Conservation (phyloP, 2,888 invertebrate species). For the Thysanoteuthis rhombus region DNA sequence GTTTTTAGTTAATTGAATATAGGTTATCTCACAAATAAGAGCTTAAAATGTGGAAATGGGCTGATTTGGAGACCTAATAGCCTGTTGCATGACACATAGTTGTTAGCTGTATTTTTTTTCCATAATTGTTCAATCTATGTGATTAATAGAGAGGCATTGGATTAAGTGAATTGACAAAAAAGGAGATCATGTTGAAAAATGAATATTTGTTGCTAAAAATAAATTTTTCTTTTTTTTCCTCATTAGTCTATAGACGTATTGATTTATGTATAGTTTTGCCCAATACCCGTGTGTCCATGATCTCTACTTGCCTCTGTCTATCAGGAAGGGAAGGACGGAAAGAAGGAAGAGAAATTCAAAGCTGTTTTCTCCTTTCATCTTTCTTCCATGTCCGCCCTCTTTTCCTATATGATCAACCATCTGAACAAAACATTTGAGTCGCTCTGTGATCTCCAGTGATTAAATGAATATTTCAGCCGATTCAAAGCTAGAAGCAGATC, state of each 20-base stretch:
- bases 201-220: too few species aligned
- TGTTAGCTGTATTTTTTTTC: too few species aligned
- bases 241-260: not conserved
- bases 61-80: too few species aligned
- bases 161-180: too few species aligned
- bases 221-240: too few species aligned
- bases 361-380: not conserved
- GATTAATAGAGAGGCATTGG: too few species aligned
- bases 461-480: not conserved
- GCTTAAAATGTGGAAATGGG: too few species aligned
- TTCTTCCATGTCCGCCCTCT: not conserved
- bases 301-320: not conserved
- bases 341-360: not conserved
- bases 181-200: too few species aligned
- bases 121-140: too few species aligned
- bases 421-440: not conserved
- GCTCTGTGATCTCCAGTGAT: not conserved
- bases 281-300: not conserved
- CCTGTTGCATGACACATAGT: too few species aligned
- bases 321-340: not conserved
- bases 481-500: not conserved
- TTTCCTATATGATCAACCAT: not conserved
- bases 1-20: too few species aligned
- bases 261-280: not conserved
- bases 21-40: too few species aligned